Percentiles rank a stretch among this genome's conserved stretches.
phyloP scores from a whole-genome alignment of 2,113 vertebrate species.

The Sorex fumeus region DNA sequence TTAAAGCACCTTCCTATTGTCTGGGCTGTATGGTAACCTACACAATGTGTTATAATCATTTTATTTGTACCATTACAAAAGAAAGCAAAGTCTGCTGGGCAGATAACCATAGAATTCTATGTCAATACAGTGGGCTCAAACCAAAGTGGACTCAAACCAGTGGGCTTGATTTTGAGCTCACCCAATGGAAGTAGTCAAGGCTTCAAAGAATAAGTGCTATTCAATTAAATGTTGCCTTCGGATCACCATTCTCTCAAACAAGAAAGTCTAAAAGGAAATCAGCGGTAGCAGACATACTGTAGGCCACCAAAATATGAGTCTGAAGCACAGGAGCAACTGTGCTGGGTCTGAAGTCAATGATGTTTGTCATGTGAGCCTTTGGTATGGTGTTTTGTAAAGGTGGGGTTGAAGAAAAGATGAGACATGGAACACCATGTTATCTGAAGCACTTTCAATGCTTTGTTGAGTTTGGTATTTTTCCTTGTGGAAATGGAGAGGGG shows the following conservation, averaged over 20 bases:
- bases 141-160: background rate
- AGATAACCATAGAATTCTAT: background rate
- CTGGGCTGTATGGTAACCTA: background rate
- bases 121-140: background rate
- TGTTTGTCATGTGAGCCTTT: background rate
- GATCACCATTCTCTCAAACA: too few relatives aligned
- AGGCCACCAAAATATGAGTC: rapidly evolving
- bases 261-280: too few relatives aligned
- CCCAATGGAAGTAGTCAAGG: background rate
- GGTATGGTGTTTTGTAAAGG: background rate
- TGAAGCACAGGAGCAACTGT: too few relatives aligned
- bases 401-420: background rate
- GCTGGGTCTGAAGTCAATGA: background rate
- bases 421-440: background rate
- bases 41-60: background rate
- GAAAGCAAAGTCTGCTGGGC: background rate
- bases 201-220: background rate
- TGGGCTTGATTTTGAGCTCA: background rate
- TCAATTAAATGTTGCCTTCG: background rate
- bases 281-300: too few relatives aligned
- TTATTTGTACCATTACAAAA: background rate
- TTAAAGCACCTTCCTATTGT: background rate
- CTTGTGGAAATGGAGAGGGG: background rate
- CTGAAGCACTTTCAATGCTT: too few relatives aligned
- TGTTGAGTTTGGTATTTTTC: background rate